Evolutionary conservation across 2,888 invertebrate species (phyloP).

Genomic region (Macropis europaea): DNA sequence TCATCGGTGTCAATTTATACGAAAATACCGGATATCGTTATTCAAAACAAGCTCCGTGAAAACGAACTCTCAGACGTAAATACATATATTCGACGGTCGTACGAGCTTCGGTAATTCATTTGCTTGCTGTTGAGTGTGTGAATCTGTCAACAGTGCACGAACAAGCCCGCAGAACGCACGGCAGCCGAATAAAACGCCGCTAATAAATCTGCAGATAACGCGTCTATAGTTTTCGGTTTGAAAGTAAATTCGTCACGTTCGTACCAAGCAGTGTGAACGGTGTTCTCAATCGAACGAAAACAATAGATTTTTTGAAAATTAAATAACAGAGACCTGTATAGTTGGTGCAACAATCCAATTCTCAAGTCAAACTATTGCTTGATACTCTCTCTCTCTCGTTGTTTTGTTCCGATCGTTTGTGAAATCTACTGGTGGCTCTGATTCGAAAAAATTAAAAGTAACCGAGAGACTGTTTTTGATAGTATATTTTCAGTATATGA

Average conservation of each 20-base stretch:
- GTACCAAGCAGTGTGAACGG: not conserved
- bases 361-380: constrained; percentile 9
- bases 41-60: constrained; percentile 32
- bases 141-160: constrained; percentile 24
- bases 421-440: not conserved
- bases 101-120: constrained; percentile 35
- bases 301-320: constrained; percentile 10
- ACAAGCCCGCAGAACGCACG: constrained; percentile 2
- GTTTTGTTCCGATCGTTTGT: constrained; percentile 10
- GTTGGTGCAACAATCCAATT: constrained; percentile 2
- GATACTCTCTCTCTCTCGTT: constrained; percentile 2
- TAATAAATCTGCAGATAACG: constrained; percentile 1
- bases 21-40: constrained; percentile 1
- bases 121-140: constrained; percentile 23
- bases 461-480: not conserved
- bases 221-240: not conserved
- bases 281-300: not conserved
- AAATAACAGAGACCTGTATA: constrained; percentile 18
- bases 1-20: not conserved
- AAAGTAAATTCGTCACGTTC: constrained; percentile 17
- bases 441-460: constrained; percentile 1
- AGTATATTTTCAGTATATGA: not conserved
- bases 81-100: constrained; percentile 20
- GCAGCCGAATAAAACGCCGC: not conserved
- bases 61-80: constrained; percentile 20